Evolutionary conservation across 2,797 vertebrate genomes (phyloP), one percentile per base, ranked within the genome.

Genomic region (Tangara arthus): DNA sequence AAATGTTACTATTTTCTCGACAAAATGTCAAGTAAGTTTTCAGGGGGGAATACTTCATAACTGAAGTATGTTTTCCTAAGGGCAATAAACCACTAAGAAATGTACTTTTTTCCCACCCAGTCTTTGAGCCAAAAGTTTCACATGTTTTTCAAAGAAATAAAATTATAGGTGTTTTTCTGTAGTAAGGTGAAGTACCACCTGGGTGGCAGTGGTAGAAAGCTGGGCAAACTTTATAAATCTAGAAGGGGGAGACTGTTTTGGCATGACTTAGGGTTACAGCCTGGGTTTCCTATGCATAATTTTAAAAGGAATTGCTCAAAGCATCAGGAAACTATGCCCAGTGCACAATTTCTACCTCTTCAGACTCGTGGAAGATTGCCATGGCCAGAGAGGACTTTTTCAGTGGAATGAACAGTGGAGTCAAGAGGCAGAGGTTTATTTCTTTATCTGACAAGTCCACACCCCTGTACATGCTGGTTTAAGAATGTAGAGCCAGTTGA

Each of bases 1-100:
- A 96, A 97, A 96, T 81, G 94, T 96, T 96, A 92, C 95, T 96
- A 91, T 97, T 97, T 97, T 97, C 95, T 97, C 92, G 14, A 94
- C 91, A 96, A 97, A 96, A 94, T 86, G 96, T 96, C 95, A 93
- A 96, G 96, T 90, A 97, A 96, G 97, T 96, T 97, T 97, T 97
- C 97, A 94, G 93, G 94, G 91, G 95, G 97, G 96, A 97, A 95
- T 95, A 95, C 97, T 96, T 97, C 97, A 97, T 96, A 95, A 95
- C 93, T 94, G 90, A 97, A 96, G 94, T 80, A 96, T 97, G 97
- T 96, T 97, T 97, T 97, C 96, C 96, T 98, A 89, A 86, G 91
- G 96, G 96, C 96, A 93, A 95, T 93, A 97, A 97, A 97, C 95
- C 97, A 84, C 78, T 65, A 80, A 94, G 92, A 86, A 93, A 94